Conservation (phyloP, 2,797 vertebrate genomes). For the Anisognathus igniventris region DNA sequence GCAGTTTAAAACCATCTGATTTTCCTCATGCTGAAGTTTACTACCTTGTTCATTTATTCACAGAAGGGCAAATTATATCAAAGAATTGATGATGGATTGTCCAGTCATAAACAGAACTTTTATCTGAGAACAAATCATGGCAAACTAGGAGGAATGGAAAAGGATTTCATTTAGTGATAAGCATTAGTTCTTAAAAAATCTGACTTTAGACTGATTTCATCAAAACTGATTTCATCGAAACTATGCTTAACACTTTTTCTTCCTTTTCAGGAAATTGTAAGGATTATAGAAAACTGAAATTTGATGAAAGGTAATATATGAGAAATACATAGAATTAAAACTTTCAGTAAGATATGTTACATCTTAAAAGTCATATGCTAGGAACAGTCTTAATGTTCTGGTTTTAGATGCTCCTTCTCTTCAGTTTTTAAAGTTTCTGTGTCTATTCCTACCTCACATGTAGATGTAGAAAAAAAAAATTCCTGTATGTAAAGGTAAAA, state of each 20-base stretch:
- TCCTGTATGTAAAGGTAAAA: neutral
- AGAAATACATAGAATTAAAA: neutral
- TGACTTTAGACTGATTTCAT: neutral
- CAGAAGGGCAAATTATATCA: neutral
- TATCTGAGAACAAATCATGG: neutral
- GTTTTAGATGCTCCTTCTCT: neutral
- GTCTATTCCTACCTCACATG: neutral
- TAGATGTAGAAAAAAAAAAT: neutral
- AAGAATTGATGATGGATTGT: neutral
- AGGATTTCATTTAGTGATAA: neutral
- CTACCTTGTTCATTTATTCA: neutral
- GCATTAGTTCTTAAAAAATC: neutral
- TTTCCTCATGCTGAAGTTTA: neutral
- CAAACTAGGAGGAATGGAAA: neutral
- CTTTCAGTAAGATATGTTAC: neutral
- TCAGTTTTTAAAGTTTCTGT: neutral
- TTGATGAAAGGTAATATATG: neutral
- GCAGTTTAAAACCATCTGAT: neutral
- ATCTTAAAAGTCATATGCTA: neutral
- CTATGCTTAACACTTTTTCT: neutral
- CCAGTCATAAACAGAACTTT: neutral
- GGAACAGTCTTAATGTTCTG: neutral
- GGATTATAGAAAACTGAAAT: conserved; percentile 7
- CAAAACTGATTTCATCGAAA: too few species aligned
- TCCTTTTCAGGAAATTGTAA: neutral